These are phyloP conservation scores for Leucophora obtusa DNA, from an alignment of 2,888 invertebrate genomes.

Conservation along the genomic window DNA sequence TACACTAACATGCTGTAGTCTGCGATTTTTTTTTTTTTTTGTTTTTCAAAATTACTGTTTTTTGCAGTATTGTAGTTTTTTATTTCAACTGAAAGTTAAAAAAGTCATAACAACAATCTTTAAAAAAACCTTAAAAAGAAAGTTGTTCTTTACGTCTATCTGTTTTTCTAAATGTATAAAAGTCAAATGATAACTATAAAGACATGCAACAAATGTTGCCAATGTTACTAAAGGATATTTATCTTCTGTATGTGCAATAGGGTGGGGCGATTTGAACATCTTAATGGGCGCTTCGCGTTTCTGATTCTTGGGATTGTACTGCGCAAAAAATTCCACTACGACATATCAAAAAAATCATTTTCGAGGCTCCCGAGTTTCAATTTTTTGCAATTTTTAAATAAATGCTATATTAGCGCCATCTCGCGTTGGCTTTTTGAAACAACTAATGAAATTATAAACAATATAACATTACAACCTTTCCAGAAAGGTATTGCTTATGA, in stretches of 20 bases:
- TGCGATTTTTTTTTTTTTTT: conserved; percentile 18
- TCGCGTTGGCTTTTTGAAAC: too few species aligned
- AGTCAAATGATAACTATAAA: conserved; percentile 27
- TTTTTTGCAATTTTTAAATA: too few species aligned
- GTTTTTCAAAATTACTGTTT: conserved; percentile 53
- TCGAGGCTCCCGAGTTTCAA: too few species aligned
- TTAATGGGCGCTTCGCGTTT: too few species aligned
- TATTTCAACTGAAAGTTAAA: conserved; percentile 35
- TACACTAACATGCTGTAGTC: neutral
- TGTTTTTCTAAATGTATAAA: neutral
- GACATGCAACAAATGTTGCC: conserved; percentile 27
- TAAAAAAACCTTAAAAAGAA: neutral
- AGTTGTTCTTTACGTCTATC: neutral
- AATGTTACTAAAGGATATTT: conserved; percentile 47
- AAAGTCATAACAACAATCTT: conserved; percentile 26
- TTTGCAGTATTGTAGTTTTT: conserved; percentile 39
- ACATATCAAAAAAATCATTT: too few species aligned
- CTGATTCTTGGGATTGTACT: too few species aligned
- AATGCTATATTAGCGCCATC: too few species aligned
- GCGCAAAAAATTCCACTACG: too few species aligned
- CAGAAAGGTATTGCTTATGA: too few species aligned
- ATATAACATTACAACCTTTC: too few species aligned
- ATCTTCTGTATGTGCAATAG: conserved; percentile 19
- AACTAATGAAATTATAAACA: too few species aligned
- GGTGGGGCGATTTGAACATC: too few species aligned